Base-by-base conservation (phyloP, 2,113 vertebrate species). In the Prinia subflava region DNA sequence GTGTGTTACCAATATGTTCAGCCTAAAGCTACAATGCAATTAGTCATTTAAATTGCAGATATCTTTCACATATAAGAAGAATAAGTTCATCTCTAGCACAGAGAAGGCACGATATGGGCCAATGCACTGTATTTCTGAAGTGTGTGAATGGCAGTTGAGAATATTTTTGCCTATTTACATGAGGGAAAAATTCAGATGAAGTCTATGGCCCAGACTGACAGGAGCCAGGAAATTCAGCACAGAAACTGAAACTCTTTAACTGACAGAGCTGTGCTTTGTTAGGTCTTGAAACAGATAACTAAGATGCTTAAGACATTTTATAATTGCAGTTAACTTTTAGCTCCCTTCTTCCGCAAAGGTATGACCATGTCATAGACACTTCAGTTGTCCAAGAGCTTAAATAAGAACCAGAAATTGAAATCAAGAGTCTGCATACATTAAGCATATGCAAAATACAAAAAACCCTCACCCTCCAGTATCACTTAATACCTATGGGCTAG, bases 1-100 rank as follows among this genome's bases (percentile, higher is more conserved):
- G 83, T 7, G 33, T 18, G 0, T 93, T 97, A 97, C 95, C 97
- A 96, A 97, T 97, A 97, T 68, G 91, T 94, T 97, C 95, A 94
- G 97, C 97, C 95, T 95, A 95, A 94, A 97, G 97, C 94, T 95
- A 97, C 91, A 94, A 42, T 79, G 94, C 96, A 97, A 97, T 97
- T 96, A 97, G 96, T 96, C 95, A 97, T 95, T 97, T 96, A 96
- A 97, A 97, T 96, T 97, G 97, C 91, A 97, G 93, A 97, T 94
- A 87, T 96, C 91, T 96, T 94, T 95, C 94, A 92, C 79, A 71
- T 87, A 81, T 88, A 96, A 71, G 81, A 95, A 94, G 94, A 96
- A 96, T 94, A 94, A 96, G 92, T 94, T 96, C 83, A 78, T 94
- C 84, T 89, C 77, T 53, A 86, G 75, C 53, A 91, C 30, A 87